phyloP scores from a whole-genome alignment of 1,140 invertebrate genomes.

The Aphaenogaster rudis region DNA sequence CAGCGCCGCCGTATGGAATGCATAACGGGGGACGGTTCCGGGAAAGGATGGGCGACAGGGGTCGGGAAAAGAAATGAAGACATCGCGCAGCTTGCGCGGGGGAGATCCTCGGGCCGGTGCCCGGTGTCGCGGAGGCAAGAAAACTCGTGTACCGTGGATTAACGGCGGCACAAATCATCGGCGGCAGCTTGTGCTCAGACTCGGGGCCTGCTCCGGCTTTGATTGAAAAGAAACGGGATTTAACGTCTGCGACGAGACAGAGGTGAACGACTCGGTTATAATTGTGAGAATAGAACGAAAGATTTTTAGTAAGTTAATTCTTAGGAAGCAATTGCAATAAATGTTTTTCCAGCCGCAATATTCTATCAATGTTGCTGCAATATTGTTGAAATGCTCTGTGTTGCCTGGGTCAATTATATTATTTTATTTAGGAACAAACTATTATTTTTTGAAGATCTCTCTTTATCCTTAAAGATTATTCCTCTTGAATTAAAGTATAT shows the following conservation, averaged over 20 bases:
- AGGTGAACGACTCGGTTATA: neutral
- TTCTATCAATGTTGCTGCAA: too few species aligned
- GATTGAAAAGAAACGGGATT: conserved; percentile 33
- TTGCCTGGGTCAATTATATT: too few species aligned
- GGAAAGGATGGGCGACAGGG: conserved; percentile 1
- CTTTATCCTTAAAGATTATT: too few species aligned
- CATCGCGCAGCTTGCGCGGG: conserved; percentile 8
- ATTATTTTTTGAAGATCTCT: too few species aligned
- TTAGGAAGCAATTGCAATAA: too few species aligned
- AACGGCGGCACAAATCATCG: conserved; percentile 40
- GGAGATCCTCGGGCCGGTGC: neutral
- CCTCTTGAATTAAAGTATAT: too few species aligned
- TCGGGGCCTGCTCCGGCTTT: neutral
- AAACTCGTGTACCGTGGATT: conserved; percentile 41
- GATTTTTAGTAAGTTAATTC: too few species aligned
- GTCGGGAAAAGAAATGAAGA: conserved; percentile 38
- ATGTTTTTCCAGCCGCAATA: too few species aligned
- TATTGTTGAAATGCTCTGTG: too few species aligned
- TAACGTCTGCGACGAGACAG: neutral
- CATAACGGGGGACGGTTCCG: conserved; percentile 26
- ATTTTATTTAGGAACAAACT: too few species aligned
- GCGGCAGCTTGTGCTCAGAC: neutral
- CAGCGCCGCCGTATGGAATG: neutral
- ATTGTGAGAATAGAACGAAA: neutral
- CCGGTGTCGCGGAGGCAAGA: conserved; percentile 15